phyloP scores from a whole-genome alignment of 2,113 vertebrate genomes.

The Dromiciops gliroides region DNA sequence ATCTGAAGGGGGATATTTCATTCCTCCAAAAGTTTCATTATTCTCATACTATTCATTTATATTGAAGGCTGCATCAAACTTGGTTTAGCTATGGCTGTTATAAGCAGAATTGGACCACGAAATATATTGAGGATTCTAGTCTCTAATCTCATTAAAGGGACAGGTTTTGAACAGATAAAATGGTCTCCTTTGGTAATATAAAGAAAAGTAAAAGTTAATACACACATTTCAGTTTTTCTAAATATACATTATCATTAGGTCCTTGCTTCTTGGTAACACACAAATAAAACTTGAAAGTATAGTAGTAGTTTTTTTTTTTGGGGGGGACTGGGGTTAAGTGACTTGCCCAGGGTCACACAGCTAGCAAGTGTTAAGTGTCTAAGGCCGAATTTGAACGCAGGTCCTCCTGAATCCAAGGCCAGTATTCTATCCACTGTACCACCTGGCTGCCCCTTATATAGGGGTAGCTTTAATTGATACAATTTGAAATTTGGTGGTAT shows the following conservation, averaged over 20 bases:
- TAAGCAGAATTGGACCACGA: not conserved
- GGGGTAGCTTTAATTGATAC: not conserved
- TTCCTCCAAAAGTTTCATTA: not conserved
- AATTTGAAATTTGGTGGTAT: not conserved
- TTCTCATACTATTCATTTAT: no score
- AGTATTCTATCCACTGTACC: no score
- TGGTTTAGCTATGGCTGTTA: not conserved
- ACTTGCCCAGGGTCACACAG: no score
- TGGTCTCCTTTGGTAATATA: not conserved
- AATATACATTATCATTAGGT: not conserved
- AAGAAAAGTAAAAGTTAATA: not conserved
- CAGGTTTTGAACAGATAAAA: not conserved
- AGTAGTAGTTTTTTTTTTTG: no score
- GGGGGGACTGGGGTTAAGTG: no score
- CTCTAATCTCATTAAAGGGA: not conserved
- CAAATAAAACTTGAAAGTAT: not conserved
- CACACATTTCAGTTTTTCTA: not conserved
- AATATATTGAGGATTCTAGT: not conserved
- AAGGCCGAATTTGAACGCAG: no score
- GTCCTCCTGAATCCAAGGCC: no score
- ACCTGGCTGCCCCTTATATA: no score
- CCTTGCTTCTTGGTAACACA: not conserved
- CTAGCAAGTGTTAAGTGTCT: no score
- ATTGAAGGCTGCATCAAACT: not conserved
- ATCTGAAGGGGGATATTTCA: not conserved